These are phyloP conservation scores for Amphiprion clarkii DNA, from an alignment of 2,797 vertebrate genomes.

Conservation along the genomic window DNA sequence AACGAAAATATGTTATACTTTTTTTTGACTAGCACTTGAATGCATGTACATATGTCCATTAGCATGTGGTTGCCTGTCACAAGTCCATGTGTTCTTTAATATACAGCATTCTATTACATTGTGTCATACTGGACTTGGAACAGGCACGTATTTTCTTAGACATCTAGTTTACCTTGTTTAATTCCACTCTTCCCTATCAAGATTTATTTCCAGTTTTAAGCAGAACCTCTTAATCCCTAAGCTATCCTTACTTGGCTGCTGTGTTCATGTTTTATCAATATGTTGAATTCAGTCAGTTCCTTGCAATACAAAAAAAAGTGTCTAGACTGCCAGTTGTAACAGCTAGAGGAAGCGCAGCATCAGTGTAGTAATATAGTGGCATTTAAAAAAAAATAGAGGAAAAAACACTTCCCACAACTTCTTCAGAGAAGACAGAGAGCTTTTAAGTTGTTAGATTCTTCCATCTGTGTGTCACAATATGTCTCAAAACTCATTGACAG, in stretches of 20 bases:
- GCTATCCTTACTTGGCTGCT: not conserved
- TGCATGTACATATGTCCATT: no score
- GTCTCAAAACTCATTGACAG: not conserved
- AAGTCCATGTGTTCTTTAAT: no score
- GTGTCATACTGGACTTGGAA: no score
- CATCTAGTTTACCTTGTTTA: no score
- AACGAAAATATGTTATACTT: no score
- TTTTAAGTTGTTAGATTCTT: no score
- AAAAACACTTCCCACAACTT: not conserved
- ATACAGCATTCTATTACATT: no score
- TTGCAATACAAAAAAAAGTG: not conserved
- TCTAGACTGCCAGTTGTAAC: not conserved
- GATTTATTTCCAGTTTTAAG: not conserved
- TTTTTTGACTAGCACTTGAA: no score
- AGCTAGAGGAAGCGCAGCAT: conserved; percentile 6
- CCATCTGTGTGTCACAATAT: not conserved
- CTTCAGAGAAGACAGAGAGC: no score
- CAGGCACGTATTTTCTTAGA: no score
- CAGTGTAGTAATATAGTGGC: not conserved
- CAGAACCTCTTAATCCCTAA: not conserved
- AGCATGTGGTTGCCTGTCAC: no score
- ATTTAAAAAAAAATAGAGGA: not conserved
- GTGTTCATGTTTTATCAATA: not conserved
- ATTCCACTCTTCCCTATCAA: not conserved
- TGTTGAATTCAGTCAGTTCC: not conserved